These are phyloP conservation scores for Pelagia noctiluca DNA, from an alignment of 30 jellyfish, hydroid and myxozoan species.

Conservation along the genomic window DNA sequence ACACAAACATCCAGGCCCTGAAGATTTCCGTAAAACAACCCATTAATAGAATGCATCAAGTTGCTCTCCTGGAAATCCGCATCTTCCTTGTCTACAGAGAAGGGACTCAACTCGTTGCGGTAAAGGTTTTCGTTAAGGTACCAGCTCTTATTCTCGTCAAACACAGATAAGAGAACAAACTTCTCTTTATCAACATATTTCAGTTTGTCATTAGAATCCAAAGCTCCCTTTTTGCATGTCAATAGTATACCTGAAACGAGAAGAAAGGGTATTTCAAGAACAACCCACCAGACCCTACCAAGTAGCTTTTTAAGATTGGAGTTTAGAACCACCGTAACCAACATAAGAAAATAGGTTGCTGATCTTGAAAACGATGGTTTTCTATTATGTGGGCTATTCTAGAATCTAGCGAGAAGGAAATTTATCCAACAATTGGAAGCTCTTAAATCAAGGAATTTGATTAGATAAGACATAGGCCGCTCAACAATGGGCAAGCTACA, in stretches of 20 bases:
- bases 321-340: no score
- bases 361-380: no score
- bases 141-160: constrained; percentile 73
- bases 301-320: no score
- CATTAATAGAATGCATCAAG: constrained; percentile 56
- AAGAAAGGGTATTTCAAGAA: no score
- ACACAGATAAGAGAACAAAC: constrained; percentile 46
- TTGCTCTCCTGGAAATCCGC: constrained; percentile 67
- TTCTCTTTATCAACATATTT: constrained; percentile 54
- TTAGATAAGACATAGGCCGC: no score
- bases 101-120: constrained; percentile 39
- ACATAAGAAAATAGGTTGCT: no score
- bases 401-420: no score
- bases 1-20: constrained; percentile 52
- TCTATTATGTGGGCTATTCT: no score
- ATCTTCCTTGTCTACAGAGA: constrained; percentile 47
- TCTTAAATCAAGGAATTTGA: no score
- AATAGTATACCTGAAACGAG: constrained; percentile 36
- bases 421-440: no score
- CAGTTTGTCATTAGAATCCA: background rate
- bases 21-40: constrained; percentile 62
- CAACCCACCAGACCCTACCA: no score
- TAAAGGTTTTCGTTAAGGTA: constrained; percentile 57
- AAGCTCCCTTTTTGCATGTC: constrained; percentile 64
- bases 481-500: no score